Base-by-base conservation (phyloP, 2,113 vertebrate species). In the Origma solitaria region DNA sequence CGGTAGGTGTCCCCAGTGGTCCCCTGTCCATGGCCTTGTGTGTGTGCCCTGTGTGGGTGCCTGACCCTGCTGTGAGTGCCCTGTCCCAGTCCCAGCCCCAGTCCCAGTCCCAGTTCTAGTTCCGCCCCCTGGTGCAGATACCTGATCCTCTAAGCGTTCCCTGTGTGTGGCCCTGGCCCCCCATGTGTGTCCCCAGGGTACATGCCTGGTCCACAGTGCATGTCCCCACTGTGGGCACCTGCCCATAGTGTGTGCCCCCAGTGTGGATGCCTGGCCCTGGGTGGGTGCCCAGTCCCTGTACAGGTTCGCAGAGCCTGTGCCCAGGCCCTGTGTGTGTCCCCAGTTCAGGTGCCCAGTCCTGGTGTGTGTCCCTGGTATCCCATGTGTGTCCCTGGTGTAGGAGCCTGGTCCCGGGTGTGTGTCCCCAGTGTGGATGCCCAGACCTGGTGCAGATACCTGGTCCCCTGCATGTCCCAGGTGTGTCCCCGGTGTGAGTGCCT, bases 261-360 rank as follows among this genome's bases (percentile, higher is more conserved):
- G 15, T 6, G 30, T 2, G 9, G 7, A 8, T n/a, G 44, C 28
- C 53, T 18, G 15, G 30, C 19, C 35, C 60, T 15, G 6, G 6
- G 33, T 1, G 2, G 7, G 6, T 33, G 8, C 58, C 58, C 61
- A 0, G 22, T 22, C 50, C 45, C 18, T 4, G 14, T 7, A 4
- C 13, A 40, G 38, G 40, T 33, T 21, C 35, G 54, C 3, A 4
- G 49, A 6, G 56, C 1, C 1, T 19, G 11, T 38, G 10, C 37
- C 64, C 57, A 0, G 22, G 11, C 56, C 38, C 19, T 4, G 23
- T 40, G 14, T 14, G 3, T 16, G n/a, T 31, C 15, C 30, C 42
- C 18, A 17, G 35, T 50, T 15, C 9, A 4, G 15, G 50, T 47
- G 9, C 60, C 24, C 30, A 3, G 18, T 25, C 35, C 57, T 3